Percentiles rank a stretch among this genome's conserved stretches.
Evolutionary conservation across 2,113 vertebrate genomes (phyloP).

Genomic region (Ceyx margarethae): DNA sequence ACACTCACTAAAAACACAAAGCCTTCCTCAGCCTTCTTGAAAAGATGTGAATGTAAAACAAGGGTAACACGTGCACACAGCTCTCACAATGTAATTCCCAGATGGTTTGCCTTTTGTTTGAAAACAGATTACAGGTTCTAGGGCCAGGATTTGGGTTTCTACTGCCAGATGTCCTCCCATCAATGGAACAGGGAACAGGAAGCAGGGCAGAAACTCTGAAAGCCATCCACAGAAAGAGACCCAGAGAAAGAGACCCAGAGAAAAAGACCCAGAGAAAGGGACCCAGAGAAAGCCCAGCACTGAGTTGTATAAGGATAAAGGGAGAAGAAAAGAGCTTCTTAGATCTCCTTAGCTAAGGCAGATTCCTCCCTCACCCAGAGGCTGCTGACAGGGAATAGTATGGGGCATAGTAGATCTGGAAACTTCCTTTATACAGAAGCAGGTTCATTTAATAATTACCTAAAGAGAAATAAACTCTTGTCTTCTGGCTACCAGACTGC

Average conservation of each 20-base stretch:
- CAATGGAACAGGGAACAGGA: no score
- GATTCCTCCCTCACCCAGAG: background rate
- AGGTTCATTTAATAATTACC: constrained; percentile 20
- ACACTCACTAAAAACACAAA: background rate
- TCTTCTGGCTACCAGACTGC: background rate
- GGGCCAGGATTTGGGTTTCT: background rate
- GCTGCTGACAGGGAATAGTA: background rate
- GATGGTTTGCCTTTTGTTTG: background rate
- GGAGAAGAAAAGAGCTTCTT: background rate
- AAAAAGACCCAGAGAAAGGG: no score
- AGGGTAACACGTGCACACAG: background rate
- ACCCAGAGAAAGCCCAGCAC: background rate
- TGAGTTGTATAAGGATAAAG: background rate
- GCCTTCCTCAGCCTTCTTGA: background rate
- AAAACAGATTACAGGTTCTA: background rate
- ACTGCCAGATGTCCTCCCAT: background rate
- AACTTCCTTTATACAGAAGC: background rate
- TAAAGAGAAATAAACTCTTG: background rate
- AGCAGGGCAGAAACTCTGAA: no score
- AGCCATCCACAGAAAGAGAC: no score
- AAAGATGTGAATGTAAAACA: background rate
- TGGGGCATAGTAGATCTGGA: background rate
- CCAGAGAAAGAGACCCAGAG: no score
- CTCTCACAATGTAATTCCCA: background rate
- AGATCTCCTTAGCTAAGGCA: background rate